phyloP scores from a whole-genome alignment of 2,797 vertebrate genomes.

The Alcedo atthis region DNA sequence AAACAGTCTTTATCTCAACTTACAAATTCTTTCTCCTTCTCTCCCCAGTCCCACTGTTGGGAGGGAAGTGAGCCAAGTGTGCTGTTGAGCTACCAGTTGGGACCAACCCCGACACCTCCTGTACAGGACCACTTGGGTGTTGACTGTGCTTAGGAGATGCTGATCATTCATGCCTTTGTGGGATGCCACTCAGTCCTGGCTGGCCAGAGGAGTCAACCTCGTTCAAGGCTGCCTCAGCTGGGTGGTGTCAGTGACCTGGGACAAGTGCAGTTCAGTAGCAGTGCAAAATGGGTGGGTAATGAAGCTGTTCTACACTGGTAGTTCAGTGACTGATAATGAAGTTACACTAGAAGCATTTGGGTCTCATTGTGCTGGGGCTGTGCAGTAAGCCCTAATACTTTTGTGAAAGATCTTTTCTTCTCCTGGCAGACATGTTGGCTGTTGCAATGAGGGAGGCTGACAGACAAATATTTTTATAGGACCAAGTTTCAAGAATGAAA shows the following conservation, averaged over 20 bases:
- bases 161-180: not conserved
- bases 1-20: not conserved
- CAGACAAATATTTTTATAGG: not conserved
- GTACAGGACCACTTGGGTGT: not conserved
- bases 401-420: not conserved
- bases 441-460: not conserved
- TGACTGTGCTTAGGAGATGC: not conserved
- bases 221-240: not conserved
- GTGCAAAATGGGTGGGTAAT: not conserved
- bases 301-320: not conserved
- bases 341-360: not conserved
- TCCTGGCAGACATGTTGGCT: not conserved
- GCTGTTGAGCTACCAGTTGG: not conserved
- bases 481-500: not conserved
- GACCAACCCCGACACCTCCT: not conserved
- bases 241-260: not conserved
- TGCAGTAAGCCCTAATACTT: not conserved
- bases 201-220: not conserved
- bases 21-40: not conserved
- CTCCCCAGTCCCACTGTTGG: not conserved
- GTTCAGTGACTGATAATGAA: not conserved
- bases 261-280: not conserved
- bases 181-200: not conserved
- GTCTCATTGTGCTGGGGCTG: not conserved
- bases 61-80: not conserved